phyloP scores from a whole-genome alignment of 2,113 vertebrate genomes.

The Onychorhynchus coronatus region DNA sequence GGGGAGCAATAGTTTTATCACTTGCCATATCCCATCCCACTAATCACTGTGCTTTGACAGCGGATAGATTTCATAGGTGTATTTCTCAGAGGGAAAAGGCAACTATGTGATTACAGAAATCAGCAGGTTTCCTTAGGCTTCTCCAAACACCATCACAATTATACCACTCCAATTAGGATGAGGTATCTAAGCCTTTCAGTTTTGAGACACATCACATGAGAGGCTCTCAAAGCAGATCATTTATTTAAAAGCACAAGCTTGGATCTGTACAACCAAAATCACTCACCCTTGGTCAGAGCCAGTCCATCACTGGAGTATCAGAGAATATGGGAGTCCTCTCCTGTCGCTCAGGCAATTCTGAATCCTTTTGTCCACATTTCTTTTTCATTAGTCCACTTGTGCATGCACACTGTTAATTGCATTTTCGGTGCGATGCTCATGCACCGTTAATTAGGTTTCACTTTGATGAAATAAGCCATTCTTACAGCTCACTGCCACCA shows the following conservation, averaged over 20 bases:
- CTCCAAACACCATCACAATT: not conserved
- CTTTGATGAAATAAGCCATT: conserved; percentile 43
- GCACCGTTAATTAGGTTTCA: conserved; percentile 38
- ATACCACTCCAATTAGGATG: not conserved
- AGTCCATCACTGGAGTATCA: not conserved
- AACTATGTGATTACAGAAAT: not conserved
- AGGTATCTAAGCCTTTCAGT: conserved; percentile 11
- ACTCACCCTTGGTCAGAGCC: not conserved
- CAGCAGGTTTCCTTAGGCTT: not conserved
- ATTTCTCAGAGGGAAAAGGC: not conserved
- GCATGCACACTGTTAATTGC: conserved; percentile 35
- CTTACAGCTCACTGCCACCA: conserved; percentile 38
- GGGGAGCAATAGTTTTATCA: not conserved
- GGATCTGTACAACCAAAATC: not conserved
- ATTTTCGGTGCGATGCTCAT: not conserved
- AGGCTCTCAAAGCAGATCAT: not conserved
- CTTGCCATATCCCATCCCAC: not conserved
- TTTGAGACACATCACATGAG: not conserved
- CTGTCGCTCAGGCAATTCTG: not conserved
- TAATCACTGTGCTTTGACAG: not conserved
- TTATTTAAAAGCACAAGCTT: not conserved
- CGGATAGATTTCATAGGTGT: not conserved
- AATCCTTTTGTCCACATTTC: not conserved
- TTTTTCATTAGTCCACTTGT: conserved; percentile 10
- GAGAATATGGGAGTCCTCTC: not conserved